Evolutionary conservation across 2,888 invertebrate genomes (phyloP), one percentile per base, ranked within the genome.

Genomic region (Acanthococcus lagerstroemiae): DNA sequence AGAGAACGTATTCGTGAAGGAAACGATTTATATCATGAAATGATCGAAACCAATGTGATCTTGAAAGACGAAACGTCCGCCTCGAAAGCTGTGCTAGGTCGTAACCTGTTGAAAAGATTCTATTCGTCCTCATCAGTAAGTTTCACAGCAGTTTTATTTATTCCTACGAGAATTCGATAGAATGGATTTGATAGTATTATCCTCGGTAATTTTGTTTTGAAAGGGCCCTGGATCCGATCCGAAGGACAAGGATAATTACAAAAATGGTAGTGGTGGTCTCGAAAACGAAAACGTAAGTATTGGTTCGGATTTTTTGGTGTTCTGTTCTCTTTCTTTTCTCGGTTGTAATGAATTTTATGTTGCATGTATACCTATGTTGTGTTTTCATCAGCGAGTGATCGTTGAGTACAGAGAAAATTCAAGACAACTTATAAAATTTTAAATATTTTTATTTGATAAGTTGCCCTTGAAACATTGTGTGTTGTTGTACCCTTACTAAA

Each of bases 161-260:
- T 48, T 48, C 48, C n/a, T 19, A 48, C 48, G 48, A 48, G 48
- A 48, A 48, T 48, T 48, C 48, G 17, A 48, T 48, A 48, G 48
- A 7, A 19, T 48, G 17, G n/a, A 48, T 48, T 48, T 48, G 48
- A 48, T 48, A 48, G 19, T 48, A 48, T 48, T 12, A 30, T 30
- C 37, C 12, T 30, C 12, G 37, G 37, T 17, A 48, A 48, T 48
- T 48, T 48, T 48, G 48, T 48, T 48, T 48, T 48, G 48, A 48
- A 48, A 48, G 48, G 48, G 48, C 6, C 6, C 15, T 30, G 37
- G 12, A 19, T 9, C 15, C 5, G 19, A 48, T 6, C 48, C 6
- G 15, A 17, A 48, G n/a, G 6, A 17, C 15, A 17, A 19, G n/a
- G 48, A 37, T 9, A 37, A 37, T 15, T 17, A 48, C 15, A 9